Base-by-base conservation (phyloP, 2,888 invertebrate genomes). In the Uropetala carovei region DNA sequence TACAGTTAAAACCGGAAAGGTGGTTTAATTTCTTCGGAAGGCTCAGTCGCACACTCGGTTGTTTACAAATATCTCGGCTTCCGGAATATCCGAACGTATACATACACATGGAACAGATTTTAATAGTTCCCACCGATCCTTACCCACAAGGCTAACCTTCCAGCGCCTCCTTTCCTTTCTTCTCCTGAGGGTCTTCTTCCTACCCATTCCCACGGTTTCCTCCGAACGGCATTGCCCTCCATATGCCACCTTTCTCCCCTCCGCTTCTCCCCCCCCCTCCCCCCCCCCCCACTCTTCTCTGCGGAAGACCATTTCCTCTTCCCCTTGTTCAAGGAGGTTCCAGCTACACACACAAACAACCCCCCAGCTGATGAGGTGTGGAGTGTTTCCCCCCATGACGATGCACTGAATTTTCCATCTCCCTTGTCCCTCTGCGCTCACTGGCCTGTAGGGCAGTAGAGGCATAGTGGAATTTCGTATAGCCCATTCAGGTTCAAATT, bases 11-110 rank as follows among this genome's bases (percentile, higher is more conserved):
- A 43, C 43, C 43, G 43, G 43, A 43, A 43, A 43, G 43, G 43
- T 43, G 43, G 27, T 22, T 27, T 22, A 22, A 27, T 11, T 27
- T 75, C 22, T 13, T 22, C 10, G 27, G 10, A 75, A 27, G 22
- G 13, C 75, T 75, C 75, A 27, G 22, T 75, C 22, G 27, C 22
- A 75, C 22, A 27, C 75, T 75, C 27, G 9, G 11, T 75, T 75
- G 75, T 75, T 75, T 75, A 75, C 75, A 75, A 75, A 75, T 75
- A 75, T 75, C 27, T 43, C 75, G 75, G 75, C 75, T 27, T 75
- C 75, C 75, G 75, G 75, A 75, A 10, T 27, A 2, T 27, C 68
- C 68, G 18, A 68, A 43, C 43, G 43, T 43, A 43, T 43, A 43
- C 43, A 43, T 43, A 43, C 43, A 43, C 43, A 43, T 5, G 43